Percentiles rank a stretch among this genome's conserved stretches.
Conservation (phyloP, 2,113 vertebrate genomes). For the Cygnus buccinator region DNA sequence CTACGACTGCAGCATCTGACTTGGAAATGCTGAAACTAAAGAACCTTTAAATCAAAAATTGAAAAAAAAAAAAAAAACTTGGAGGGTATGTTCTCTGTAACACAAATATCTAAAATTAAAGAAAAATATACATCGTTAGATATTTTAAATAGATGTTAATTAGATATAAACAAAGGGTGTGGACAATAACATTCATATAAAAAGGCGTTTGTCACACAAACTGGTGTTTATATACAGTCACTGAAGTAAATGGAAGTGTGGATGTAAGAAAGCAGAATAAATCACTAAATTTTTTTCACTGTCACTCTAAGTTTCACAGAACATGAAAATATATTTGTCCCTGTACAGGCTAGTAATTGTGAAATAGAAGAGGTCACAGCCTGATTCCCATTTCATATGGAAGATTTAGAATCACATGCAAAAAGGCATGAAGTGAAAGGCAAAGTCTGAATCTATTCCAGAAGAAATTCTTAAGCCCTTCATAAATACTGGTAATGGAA, state of each 20-base stretch:
- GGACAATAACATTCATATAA: not conserved
- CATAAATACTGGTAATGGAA: not conserved
- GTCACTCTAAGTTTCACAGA: not conserved
- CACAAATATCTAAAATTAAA: not conserved
- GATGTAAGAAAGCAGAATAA: not conserved
- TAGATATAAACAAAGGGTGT: not conserved
- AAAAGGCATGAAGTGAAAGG: not conserved
- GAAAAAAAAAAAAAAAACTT: not conserved
- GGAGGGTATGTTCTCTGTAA: not conserved
- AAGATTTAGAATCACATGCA: not conserved
- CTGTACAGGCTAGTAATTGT: not conserved
- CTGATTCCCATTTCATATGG: not conserved
- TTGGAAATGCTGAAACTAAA: not conserved
- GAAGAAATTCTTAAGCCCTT: not conserved
- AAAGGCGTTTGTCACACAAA: not conserved
- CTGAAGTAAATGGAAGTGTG: not conserved
- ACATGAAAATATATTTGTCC: not conserved
- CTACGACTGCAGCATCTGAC: not conserved
- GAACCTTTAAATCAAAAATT: not conserved
- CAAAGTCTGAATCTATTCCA: not conserved
- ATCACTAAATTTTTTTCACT: not conserved
- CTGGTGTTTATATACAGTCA: not conserved
- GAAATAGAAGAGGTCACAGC: not conserved
- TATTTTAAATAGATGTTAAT: not conserved
- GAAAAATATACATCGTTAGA: too few relatives aligned